A percentile compares a stretch with the other conserved stretches of the same genome.
phyloP scores from a whole-genome alignment of 2,113 vertebrate species.

The Misgurnus anguillicaudatus region DNA sequence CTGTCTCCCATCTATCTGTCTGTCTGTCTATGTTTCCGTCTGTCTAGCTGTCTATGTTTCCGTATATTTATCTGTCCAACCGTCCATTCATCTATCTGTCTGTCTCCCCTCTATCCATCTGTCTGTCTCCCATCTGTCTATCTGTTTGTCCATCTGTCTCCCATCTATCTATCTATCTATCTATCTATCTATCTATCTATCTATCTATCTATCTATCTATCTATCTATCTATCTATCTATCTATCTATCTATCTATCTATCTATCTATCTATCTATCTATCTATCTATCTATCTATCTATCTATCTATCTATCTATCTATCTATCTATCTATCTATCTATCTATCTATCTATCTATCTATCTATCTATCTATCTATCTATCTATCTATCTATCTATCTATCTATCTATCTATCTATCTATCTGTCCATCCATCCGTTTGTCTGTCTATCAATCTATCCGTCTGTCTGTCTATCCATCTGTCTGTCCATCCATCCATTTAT shows the following conservation, averaged over 20 bases:
- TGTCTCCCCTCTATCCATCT: neutral
- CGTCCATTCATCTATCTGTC: neutral
- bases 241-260: neutral
- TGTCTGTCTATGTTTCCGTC: constrained; percentile 13
- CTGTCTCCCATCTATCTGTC: neutral
- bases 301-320: neutral
- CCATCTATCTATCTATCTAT: neutral
- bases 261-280: constrained; percentile 11
- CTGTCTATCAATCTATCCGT: neutral
- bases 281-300: neutral
- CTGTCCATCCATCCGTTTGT: neutral
- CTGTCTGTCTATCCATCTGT: neutral
- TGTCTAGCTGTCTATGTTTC: neutral
- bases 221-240: neutral
- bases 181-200: neutral
- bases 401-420: neutral
- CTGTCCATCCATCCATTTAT: constrained; percentile 12
- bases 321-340: neutral
- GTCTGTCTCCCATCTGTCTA: neutral
- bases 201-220: neutral
- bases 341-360: neutral
- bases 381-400: neutral
- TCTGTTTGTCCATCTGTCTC: constrained; percentile 16
- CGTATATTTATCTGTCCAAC: neutral
- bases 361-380: constrained; percentile 10